Base-by-base conservation (phyloP, 2,113 vertebrate genomes). In the Etia nguti region DNA sequence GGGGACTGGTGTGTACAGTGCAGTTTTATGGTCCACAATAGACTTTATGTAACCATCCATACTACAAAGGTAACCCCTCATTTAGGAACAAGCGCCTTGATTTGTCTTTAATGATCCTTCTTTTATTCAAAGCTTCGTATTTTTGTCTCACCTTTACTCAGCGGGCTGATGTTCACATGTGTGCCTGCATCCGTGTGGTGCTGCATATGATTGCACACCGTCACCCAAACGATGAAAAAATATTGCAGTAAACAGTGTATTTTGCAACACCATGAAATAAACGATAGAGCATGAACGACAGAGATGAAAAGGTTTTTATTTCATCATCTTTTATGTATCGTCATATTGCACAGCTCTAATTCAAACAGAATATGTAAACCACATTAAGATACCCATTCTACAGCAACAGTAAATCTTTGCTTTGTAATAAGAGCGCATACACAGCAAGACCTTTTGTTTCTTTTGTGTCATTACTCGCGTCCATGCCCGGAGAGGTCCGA, bases 41-140 rank as follows among this genome's bases (percentile, higher is more conserved):
- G 65, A 73, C 8, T 73, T 73, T 26, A 26, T 24, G 5, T 26
- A 46, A 16, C 22, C n/a, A 46, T 46, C 22, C 38, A 73, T 73
- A 16, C 13, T 46, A 73, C 22, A 26, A 13, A 10, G 8, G 13
- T 70, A 46, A 12, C 65, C 8, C 1, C 38, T 16, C 12, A 24
- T 43, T 70, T 43, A 43, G 38, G 12, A 70, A 1, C n/a, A 60
- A 60, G 1, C 2, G 0, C 68, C 2, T 46, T 24, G 2, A 73
- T 46, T 73, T 73, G 22, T 46, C 68, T 73, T 73, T 22, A 43
- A 22, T 73, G 68, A 73, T 73, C 38, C 68, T 73, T 73, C 38
- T 73, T 5, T 41, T 73, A 16, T 73, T 46, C 8, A 15, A 38
- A 1, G 38, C 68, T 46, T 46, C 68, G 38, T 26, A 26, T 38